Percentiles rank a stretch among this genome's conserved stretches.
Evolutionary conservation across 2,797 vertebrate species (phyloP).

Genomic region (Carcharodon carcharias): DNA sequence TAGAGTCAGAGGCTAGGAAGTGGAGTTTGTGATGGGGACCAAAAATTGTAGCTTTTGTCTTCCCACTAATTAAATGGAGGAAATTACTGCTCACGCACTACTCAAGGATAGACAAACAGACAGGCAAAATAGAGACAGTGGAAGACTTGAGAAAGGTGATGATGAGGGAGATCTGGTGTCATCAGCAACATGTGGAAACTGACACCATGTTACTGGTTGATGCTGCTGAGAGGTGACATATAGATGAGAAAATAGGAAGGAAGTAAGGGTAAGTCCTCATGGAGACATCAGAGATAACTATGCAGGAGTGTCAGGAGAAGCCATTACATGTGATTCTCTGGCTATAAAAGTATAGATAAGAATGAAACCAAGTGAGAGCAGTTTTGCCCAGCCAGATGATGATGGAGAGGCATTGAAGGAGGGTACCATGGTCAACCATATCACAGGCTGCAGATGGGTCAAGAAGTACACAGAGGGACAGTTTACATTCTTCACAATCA

Average conservation of each 20-base stretch:
- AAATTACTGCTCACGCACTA: background rate
- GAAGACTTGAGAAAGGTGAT: background rate
- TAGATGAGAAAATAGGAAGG: background rate
- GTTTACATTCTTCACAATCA: too few relatives aligned
- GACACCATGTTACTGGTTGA: background rate
- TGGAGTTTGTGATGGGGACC: background rate
- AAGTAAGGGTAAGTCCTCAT: background rate
- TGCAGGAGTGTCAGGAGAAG: too few relatives aligned
- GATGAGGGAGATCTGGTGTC: background rate
- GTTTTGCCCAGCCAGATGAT: too few relatives aligned
- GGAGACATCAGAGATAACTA: too few relatives aligned
- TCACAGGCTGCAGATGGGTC: too few relatives aligned
- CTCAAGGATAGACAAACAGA: background rate
- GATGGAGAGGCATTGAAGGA: too few relatives aligned
- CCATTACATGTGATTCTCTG: too few relatives aligned
- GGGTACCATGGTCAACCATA: too few relatives aligned
- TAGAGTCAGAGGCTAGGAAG: background rate
- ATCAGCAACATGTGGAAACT: background rate
- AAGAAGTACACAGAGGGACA: too few relatives aligned
- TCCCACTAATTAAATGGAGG: background rate
- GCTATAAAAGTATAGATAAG: too few relatives aligned
- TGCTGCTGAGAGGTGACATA: background rate
- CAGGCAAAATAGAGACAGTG: background rate
- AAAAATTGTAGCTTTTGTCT: background rate
- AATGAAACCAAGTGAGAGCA: too few relatives aligned